Percentiles rank a stretch among this genome's conserved stretches.
Conservation (phyloP, 2,888 invertebrate species). For the Rotaria macrura region DNA sequence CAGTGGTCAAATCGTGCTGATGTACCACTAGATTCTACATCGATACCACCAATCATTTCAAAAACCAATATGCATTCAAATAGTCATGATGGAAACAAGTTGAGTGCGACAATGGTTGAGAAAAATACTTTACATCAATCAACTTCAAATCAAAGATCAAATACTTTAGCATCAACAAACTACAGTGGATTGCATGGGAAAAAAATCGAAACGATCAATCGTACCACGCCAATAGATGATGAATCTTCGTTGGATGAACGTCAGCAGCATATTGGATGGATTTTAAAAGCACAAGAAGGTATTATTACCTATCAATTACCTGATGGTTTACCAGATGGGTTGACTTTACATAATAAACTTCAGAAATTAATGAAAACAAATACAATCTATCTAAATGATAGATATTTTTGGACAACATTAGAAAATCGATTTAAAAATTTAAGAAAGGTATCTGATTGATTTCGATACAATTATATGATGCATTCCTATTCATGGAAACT, state of each 20-base stretch:
- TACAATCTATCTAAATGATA: conserved; percentile 12
- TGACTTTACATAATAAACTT: not conserved
- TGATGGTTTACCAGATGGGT: not conserved
- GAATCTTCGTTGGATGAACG: not conserved
- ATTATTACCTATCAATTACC: conserved; percentile 7
- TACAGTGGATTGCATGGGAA: not conserved
- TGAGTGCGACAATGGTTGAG: not conserved
- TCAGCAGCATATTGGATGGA: not conserved
- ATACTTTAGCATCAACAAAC: not conserved
- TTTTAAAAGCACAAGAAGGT: not conserved
- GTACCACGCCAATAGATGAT: not conserved
- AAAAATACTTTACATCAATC: not conserved
- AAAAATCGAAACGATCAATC: not conserved
- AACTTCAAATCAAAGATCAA: no score
- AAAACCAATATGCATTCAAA: not conserved
- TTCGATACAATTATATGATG: no score
- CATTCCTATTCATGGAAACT: no score
- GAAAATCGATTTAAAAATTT: conserved; percentile 8
- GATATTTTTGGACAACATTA: not conserved
- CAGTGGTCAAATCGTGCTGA: not conserved
- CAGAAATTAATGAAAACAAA: conserved; percentile 3
- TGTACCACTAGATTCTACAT: not conserved
- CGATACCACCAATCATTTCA: not conserved
- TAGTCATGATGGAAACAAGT: not conserved
- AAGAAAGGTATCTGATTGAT: not conserved